phyloP scores from a whole-genome alignment of 1,140 invertebrate genomes.

The Coboldia fuscipes region DNA sequence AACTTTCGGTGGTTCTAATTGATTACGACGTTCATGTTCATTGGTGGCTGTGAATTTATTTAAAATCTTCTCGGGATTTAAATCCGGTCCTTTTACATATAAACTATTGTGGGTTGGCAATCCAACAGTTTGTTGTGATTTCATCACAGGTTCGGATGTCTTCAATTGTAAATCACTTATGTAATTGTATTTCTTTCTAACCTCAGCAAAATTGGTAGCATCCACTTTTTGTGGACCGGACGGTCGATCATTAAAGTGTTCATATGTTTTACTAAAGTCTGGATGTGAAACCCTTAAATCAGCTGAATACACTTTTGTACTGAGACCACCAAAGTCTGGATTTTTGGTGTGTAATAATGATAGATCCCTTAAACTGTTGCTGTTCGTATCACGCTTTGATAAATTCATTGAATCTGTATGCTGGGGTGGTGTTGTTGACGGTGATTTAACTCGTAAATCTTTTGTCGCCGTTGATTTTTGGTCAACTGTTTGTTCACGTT shows the following conservation, averaged over 20 bases:
- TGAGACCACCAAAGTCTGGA: constrained; percentile 2
- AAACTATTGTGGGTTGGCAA: background rate
- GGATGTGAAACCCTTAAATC: constrained; percentile 1
- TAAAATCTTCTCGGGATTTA: background rate
- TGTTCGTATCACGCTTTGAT: no score
- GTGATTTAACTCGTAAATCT: no score
- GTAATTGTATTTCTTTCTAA: constrained; percentile 4
- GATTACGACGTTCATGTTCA: background rate
- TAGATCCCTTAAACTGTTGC: background rate
- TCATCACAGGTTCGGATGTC: background rate
- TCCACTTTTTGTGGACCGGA: background rate
- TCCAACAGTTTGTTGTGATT: background rate
- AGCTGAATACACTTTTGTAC: background rate
- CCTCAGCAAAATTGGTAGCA: constrained; percentile 4
- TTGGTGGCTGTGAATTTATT: background rate
- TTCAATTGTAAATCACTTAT: constrained; percentile 5
- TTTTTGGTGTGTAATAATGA: constrained; percentile 1
- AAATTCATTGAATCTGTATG: no score
- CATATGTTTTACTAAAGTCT: background rate
- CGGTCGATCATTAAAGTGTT: background rate
- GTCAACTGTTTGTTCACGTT: no score
- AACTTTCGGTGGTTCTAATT: constrained; percentile 2
- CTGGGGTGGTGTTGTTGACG: no score
- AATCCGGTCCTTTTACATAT: constrained; percentile 2
- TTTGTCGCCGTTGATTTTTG: no score